phyloP scores from a whole-genome alignment of 2,888 invertebrate species.

The Bursaphelenchus okinawaensis region DNA sequence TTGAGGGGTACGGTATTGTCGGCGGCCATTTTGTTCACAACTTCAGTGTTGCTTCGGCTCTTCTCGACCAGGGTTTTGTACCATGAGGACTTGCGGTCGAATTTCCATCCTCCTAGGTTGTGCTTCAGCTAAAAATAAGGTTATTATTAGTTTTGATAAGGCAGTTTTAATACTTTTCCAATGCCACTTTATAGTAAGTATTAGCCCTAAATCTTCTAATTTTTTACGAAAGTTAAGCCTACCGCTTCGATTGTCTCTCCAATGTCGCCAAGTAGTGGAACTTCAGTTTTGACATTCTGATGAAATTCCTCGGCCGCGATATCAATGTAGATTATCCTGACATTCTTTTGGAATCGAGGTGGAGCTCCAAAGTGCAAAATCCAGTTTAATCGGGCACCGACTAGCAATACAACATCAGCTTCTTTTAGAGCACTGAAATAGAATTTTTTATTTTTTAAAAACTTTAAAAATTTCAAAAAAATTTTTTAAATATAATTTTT shows the following conservation, averaged over 20 bases:
- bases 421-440: constrained; percentile 69
- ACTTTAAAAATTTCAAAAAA: background rate
- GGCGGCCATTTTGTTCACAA: constrained; percentile 66
- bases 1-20: constrained; percentile 76
- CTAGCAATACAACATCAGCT: constrained; percentile 78
- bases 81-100: constrained; percentile 36
- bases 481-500: background rate
- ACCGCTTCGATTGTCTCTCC: constrained; percentile 38
- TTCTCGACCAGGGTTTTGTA: constrained; percentile 32
- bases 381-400: constrained; percentile 93
- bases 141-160: background rate
- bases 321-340: constrained; percentile 86
- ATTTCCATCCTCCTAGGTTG: constrained; percentile 35
- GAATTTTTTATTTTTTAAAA: background rate
- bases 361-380: constrained; percentile 89
- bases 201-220: no score
- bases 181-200: no score
- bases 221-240: no score
- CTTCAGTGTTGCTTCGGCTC: constrained; percentile 36
- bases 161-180: no score
- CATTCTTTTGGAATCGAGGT: constrained; percentile 75
- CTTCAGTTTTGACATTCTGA: constrained; percentile 75
- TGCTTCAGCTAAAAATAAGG: constrained; percentile 14
- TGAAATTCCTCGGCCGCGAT: constrained; percentile 82
- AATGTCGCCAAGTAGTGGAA: constrained; percentile 76